Evolutionary conservation across 2,888 invertebrate species (phyloP).

Genomic region (Dendrolimus houi): DNA sequence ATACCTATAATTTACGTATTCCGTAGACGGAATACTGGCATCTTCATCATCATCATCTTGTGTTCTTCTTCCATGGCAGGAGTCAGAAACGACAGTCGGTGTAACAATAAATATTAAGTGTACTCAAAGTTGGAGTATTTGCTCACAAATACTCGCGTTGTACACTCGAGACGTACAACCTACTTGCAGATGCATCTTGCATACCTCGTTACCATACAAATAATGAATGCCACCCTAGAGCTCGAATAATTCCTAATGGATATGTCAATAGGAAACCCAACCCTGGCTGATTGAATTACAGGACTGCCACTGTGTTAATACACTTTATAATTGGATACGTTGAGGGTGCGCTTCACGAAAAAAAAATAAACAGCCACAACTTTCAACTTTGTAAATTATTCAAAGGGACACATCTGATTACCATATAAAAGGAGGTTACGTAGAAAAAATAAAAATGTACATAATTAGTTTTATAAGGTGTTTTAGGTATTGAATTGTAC

Average conservation of each 20-base stretch:
- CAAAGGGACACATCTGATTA: background rate
- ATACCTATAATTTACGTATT: no score
- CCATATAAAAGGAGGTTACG: background rate
- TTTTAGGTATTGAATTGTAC: no score
- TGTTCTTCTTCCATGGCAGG: no score
- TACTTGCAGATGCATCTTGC: background rate
- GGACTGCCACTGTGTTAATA: conserved; percentile 37
- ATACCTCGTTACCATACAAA: background rate
- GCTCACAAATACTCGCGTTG: background rate
- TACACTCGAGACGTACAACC: background rate
- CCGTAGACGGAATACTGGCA: no score
- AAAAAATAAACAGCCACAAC: conserved; percentile 4
- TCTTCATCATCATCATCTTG: no score
- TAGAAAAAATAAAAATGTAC: background rate
- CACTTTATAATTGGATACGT: conserved; percentile 55
- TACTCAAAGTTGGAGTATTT: no score
- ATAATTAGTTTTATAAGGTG: no score
- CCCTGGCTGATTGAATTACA: conserved; percentile 58
- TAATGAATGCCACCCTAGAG: conserved; percentile 17
- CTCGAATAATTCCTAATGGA: conserved; percentile 54
- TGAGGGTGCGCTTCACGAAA: conserved; percentile 11
- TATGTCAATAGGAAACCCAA: conserved; percentile 68
- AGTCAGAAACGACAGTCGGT: no score
- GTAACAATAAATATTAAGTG: no score
- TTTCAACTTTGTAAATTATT: background rate